These are phyloP conservation scores for Sebastiscus tertius DNA, from an alignment of 2,797 vertebrate species.

Conservation along the genomic window DNA sequence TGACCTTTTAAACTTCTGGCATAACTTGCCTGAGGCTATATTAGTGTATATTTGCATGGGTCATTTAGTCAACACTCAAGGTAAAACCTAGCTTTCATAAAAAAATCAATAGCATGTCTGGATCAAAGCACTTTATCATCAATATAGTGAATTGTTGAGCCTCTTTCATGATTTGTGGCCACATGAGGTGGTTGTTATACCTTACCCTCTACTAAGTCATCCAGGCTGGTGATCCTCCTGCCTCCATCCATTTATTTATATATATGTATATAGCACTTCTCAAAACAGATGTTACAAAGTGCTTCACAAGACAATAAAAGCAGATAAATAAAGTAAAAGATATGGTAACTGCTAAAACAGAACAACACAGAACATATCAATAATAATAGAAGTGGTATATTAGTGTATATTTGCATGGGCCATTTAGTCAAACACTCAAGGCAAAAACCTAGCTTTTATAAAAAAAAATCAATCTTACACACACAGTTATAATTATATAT, in stretches of 20 bases:
- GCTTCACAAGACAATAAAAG: too few relatives aligned
- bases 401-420: too few relatives aligned
- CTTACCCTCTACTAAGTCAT: conserved; percentile 95
- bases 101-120: conserved; percentile 14
- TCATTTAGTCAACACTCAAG: not conserved
- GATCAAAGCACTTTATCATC: conserved; percentile 10
- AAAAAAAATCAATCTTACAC: too few relatives aligned
- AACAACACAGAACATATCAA: too few relatives aligned
- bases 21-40: not conserved
- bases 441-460: too few relatives aligned
- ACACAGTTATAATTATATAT: too few relatives aligned
- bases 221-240: conserved; percentile 90
- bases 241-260: conserved; percentile 83
- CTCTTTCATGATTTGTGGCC: not conserved
- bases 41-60: not conserved
- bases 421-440: too few relatives aligned
- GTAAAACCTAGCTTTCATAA: conserved; percentile 24
- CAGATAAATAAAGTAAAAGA: too few relatives aligned
- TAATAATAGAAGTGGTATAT: too few relatives aligned
- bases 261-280: too few relatives aligned
- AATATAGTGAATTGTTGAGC: not conserved
- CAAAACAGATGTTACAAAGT: too few relatives aligned
- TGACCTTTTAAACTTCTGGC: conserved; percentile 14
- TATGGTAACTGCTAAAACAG: too few relatives aligned
- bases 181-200: not conserved